These are phyloP conservation scores for Ceratina calcarata DNA, from an alignment of 1,140 invertebrate species.

Conservation along the genomic window DNA sequence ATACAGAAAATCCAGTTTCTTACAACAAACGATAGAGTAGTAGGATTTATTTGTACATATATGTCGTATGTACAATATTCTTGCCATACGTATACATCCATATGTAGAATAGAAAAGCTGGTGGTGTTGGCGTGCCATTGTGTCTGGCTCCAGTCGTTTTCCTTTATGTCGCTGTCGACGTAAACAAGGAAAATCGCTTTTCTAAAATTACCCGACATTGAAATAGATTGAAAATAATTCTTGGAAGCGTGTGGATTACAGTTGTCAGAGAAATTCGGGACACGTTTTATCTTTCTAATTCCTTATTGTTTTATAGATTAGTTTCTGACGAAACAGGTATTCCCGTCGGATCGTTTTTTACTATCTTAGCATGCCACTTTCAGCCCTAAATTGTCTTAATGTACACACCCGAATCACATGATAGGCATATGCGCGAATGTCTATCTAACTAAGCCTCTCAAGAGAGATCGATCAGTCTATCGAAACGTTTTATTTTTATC, in stretches of 20 bases:
- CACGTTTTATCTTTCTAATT: no score
- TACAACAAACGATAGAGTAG: background rate
- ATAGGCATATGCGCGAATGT: background rate
- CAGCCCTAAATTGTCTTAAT: background rate
- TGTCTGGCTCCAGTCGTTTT: background rate
- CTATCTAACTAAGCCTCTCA: background rate
- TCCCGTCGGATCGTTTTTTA: background rate
- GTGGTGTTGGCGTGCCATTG: background rate
- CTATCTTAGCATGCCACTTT: background rate
- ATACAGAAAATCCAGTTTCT: no score
- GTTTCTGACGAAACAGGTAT: background rate
- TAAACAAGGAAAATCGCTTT: background rate
- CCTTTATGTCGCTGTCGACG: background rate
- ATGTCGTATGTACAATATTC: background rate
- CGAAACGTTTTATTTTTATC: conserved; percentile 1
- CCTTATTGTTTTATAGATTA: background rate
- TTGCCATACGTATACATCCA: background rate
- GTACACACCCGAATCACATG: background rate
- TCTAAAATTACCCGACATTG: background rate
- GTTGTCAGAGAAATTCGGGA: background rate
- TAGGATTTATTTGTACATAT: background rate
- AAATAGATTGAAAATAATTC: background rate
- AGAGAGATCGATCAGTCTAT: no score
- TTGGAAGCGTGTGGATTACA: background rate
- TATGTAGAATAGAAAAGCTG: background rate